phyloP scores from a whole-genome alignment of 2,797 vertebrate genomes.

The Linurgus olivaceus region DNA sequence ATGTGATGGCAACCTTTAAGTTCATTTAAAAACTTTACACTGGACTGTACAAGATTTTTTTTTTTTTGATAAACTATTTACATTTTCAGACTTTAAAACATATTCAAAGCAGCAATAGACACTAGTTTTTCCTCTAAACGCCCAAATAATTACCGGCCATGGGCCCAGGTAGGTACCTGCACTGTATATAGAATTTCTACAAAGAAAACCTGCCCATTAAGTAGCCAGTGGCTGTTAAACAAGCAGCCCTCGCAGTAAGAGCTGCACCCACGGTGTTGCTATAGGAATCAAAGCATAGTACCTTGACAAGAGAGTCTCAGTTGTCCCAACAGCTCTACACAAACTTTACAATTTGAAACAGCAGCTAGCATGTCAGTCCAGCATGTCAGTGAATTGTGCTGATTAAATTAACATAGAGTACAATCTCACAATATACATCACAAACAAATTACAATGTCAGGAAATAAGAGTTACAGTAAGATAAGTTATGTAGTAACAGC shows the following conservation, averaged over 20 bases:
- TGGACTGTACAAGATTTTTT: slow-evolving; percentile 98
- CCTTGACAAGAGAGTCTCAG: slow-evolving; percentile 86
- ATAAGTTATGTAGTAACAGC: slow-evolving; percentile 91
- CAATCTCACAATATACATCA: slow-evolving; percentile 98
- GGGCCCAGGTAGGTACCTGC: slow-evolving; percentile 91
- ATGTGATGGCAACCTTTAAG: slow-evolving; percentile 95
- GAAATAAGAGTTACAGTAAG: slow-evolving; percentile 92
- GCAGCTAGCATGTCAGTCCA: slow-evolving; percentile 99
- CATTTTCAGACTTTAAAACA: slow-evolving; percentile 99
- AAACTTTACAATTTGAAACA: slow-evolving; percentile 94
- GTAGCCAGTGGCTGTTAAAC: slow-evolving; percentile 84
- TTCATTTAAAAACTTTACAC: slow-evolving; percentile 99
- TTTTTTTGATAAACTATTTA: slow-evolving; percentile 99
- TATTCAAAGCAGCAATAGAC: slow-evolving; percentile 99
- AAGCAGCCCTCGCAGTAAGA: slow-evolving; percentile 79
- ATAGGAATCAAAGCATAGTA: slow-evolving; percentile 92
- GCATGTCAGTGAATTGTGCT: slow-evolving; percentile 99
- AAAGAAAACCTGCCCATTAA: slow-evolving; percentile 84
- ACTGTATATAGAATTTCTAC: slow-evolving; percentile 86
- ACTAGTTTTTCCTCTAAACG: slow-evolving; percentile 93
- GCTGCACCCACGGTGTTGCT: slow-evolving; percentile 88
- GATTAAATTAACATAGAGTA: slow-evolving; percentile 99
- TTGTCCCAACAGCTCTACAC: slow-evolving; percentile 84
- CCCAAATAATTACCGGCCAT: slow-evolving; percentile 92
- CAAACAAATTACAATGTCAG: slow-evolving; percentile 89